phyloP scores from a whole-genome alignment of 2,888 invertebrate genomes.

The Hartigia nigra region DNA sequence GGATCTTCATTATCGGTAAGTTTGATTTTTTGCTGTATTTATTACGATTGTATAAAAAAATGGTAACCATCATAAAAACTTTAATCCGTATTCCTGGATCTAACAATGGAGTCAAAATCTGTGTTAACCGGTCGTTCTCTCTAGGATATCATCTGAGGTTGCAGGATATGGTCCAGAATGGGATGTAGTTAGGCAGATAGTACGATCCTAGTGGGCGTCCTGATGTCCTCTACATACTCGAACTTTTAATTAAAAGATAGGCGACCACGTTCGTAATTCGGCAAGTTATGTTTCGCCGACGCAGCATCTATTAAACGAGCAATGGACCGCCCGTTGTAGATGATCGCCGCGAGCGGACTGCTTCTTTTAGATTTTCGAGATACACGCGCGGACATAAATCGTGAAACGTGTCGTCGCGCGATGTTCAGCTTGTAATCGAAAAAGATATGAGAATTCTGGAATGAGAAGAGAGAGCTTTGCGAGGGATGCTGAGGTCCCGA shows the following conservation, averaged over 20 bases:
- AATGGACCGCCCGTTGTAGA: neutral
- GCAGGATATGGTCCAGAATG: neutral
- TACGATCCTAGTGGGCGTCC: neutral
- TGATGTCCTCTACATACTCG: neutral
- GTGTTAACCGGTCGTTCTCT: neutral
- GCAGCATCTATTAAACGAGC: conserved; percentile 7
- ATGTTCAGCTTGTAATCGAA: conserved; percentile 48
- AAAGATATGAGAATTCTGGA: conserved; percentile 41
- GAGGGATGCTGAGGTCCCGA: neutral
- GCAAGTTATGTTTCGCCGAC: conserved; percentile 10
- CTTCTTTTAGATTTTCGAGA: conserved; percentile 1
- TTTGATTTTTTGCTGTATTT: conserved; percentile 24
- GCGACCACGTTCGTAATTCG: conserved; percentile 2
- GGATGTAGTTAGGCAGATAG: neutral
- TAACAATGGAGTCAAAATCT: neutral
- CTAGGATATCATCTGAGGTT: neutral
- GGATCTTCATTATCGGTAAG: conserved; percentile 91
- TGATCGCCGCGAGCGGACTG: neutral
- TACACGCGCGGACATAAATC: conserved; percentile 30
- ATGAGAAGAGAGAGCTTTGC: conserved; percentile 18
- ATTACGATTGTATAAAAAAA: neutral
- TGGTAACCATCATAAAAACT: neutral
- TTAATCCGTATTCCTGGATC: neutral
- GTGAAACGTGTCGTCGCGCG: conserved; percentile 40
- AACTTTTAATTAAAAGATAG: conserved; percentile 9